phyloP scores from a whole-genome alignment of 2,113 vertebrate genomes.

The Tachysurus vachellii region DNA sequence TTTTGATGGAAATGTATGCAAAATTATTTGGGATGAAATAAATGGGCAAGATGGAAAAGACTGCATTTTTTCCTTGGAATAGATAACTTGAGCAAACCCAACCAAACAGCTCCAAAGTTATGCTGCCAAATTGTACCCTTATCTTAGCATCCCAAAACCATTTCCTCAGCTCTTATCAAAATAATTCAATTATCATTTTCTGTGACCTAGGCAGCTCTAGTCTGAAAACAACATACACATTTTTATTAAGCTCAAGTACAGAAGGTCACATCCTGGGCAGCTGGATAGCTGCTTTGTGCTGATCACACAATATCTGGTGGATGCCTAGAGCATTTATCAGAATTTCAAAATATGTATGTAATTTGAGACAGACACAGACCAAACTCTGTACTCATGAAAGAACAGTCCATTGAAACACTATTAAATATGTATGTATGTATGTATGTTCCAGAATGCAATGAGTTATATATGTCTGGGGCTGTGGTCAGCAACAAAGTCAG shows the following conservation, averaged over 20 bases:
- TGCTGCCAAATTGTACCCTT: conserved; percentile 40
- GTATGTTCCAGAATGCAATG: not conserved
- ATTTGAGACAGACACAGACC: not conserved
- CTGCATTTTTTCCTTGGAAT: not conserved
- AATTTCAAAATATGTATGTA: not conserved
- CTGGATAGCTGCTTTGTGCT: not conserved
- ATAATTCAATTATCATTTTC: conserved; percentile 56
- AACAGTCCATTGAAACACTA: not conserved
- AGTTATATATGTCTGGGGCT: not conserved
- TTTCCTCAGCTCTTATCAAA: conserved; percentile 56
- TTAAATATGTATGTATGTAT: not conserved
- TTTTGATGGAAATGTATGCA: not conserved
- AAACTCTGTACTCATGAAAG: not conserved
- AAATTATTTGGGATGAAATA: not conserved
- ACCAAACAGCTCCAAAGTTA: conserved; percentile 43
- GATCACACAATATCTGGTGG: not conserved
- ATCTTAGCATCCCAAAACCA: conserved; percentile 54
- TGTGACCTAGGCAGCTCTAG: not conserved
- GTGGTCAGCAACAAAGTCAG: not conserved
- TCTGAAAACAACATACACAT: not conserved
- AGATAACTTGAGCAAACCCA: conserved; percentile 43
- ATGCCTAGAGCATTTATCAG: not conserved
- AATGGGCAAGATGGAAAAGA: not conserved
- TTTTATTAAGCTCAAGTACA: not conserved
- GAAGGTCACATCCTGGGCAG: not conserved